A percentile compares a stretch with the other conserved stretches of the same genome.
phyloP scores from a whole-genome alignment of 2,113 vertebrate species.

The Melanotaenia duboulayi region DNA sequence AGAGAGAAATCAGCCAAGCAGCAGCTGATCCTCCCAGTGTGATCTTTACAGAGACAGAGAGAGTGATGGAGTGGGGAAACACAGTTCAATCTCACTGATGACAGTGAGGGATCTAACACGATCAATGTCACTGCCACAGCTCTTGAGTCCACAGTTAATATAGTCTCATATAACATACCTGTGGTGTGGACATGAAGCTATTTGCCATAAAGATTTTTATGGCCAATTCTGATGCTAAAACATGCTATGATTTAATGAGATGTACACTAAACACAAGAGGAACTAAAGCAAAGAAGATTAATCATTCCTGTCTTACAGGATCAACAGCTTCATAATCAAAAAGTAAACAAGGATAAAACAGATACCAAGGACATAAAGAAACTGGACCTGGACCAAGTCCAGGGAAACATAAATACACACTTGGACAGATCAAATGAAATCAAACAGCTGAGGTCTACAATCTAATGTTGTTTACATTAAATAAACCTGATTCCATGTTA shows the following conservation, averaged over 20 bases:
- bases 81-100: conserved; percentile 43
- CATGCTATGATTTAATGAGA: neutral
- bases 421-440: neutral
- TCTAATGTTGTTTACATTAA: neutral
- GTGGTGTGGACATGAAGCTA: neutral
- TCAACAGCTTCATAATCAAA: conserved; percentile 4
- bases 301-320: too few relatives aligned
- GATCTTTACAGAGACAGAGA: conserved; percentile 29
- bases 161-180: conserved; percentile 23
- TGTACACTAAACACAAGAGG: neutral
- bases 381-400: conserved; percentile 4
- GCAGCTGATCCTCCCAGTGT: conserved; percentile 52
- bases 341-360: conserved; percentile 11
- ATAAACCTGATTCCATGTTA: neutral
- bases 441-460: neutral
- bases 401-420: neutral
- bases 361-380: conserved; percentile 13
- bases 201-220: neutral
- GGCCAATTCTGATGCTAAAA: neutral
- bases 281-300: neutral
- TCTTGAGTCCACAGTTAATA: conserved; percentile 41
- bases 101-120: conserved; percentile 19
- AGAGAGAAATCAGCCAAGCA: conserved; percentile 43
- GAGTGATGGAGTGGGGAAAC: conserved; percentile 38
- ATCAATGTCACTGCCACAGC: conserved; percentile 56